These are phyloP conservation scores for Brienomyrus brachyistius DNA, from an alignment of 2,113 vertebrate species.

Conservation along the genomic window DNA sequence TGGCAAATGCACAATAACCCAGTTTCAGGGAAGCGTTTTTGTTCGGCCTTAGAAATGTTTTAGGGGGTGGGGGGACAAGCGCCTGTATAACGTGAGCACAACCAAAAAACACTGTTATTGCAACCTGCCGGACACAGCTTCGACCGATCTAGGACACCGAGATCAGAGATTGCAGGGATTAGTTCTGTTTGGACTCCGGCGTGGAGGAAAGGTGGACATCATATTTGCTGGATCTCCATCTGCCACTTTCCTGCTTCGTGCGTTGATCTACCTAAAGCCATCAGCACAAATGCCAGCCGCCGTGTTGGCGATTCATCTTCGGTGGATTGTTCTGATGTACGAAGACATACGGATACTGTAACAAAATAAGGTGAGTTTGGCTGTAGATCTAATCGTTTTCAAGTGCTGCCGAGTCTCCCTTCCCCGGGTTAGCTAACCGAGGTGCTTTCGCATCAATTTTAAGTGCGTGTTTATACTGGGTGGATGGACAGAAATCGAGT, in stretches of 20 bases:
- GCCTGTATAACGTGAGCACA: conserved; percentile 11
- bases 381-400: not conserved
- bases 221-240: conserved; percentile 42
- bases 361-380: conserved; percentile 48
- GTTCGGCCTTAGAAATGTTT: not conserved
- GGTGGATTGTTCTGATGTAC: conserved; percentile 59
- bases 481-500: not conserved
- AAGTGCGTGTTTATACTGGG: conserved; percentile 4
- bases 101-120: conserved; percentile 6
- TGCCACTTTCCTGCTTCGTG: conserved; percentile 61
- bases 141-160: not conserved
- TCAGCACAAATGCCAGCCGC: conserved; percentile 62
- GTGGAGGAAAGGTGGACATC: conserved; percentile 32
- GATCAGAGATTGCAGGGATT: conserved; percentile 7
- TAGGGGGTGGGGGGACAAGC: not conserved
- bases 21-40: not conserved
- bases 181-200: conserved; percentile 37
- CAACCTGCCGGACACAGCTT: conserved; percentile 20
- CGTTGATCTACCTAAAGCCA: conserved; percentile 48
- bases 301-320: conserved; percentile 52
- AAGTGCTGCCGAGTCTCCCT: not conserved
- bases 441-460: not conserved
- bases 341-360: conserved; percentile 50
- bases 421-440: not conserved
- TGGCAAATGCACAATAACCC: not conserved